Conservation (phyloP, 2,797 vertebrate genomes). For the Galagoides demidoff region DNA sequence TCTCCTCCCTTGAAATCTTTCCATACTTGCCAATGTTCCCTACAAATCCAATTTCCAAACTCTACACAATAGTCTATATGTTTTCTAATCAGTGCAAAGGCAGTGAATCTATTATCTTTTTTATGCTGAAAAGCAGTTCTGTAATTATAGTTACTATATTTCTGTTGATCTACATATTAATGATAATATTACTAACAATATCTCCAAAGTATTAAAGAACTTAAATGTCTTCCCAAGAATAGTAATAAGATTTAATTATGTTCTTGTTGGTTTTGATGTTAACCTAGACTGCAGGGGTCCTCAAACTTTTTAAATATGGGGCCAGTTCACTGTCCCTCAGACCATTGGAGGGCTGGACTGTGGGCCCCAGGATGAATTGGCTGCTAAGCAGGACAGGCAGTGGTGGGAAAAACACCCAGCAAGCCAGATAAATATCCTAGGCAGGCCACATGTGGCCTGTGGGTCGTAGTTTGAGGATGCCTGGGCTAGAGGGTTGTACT, state of each 20-base stretch:
- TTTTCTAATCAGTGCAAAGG: background rate
- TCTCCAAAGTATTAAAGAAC: background rate
- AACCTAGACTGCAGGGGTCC: background rate
- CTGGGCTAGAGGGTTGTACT: background rate
- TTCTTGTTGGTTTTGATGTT: constrained; percentile 13
- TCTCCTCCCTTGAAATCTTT: background rate
- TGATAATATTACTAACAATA: background rate
- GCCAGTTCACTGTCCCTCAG: too few species aligned
- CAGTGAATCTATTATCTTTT: background rate
- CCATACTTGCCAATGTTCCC: background rate
- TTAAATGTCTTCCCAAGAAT: background rate
- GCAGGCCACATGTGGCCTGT: too few species aligned
- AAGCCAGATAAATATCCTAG: too few species aligned
- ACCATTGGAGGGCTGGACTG: too few species aligned
- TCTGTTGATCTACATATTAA: background rate
- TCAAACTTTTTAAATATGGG: too few species aligned
- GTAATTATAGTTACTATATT: background rate
- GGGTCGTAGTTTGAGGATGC: too few species aligned
- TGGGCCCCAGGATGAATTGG: too few species aligned
- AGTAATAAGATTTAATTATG: background rate
- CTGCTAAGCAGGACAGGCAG: too few species aligned
- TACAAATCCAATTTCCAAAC: background rate
- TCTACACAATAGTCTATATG: background rate
- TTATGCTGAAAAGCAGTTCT: background rate
- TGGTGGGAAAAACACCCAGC: too few species aligned